Evolutionary conservation across 2,888 invertebrate species (phyloP).

Genomic region (Sarcophaga variegata): DNA sequence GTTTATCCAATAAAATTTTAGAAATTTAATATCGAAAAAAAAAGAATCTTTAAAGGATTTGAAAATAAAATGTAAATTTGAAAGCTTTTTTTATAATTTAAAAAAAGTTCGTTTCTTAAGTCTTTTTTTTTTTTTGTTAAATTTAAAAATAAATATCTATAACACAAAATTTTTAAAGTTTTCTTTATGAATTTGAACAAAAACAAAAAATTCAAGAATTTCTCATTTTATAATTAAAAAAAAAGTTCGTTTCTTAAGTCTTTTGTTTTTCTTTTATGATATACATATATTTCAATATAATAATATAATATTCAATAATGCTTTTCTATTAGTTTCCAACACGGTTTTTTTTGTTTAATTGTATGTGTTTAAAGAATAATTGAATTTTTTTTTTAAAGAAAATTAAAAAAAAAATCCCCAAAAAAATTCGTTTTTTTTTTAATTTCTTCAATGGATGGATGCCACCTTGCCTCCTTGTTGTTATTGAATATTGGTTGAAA

Average conservation of each 20-base stretch:
- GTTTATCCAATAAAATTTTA: background rate
- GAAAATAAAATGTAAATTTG: no score
- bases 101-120: slow-evolving; percentile 16
- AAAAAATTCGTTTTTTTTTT: background rate
- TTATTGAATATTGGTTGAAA: no score
- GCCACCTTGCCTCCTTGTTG: background rate
- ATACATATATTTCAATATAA: no score
- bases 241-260: slow-evolving; percentile 42
- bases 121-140: background rate
- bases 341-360: no score
- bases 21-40: background rate
- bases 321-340: background rate
- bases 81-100: background rate
- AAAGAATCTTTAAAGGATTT: background rate
- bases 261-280: slow-evolving; percentile 3
- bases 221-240: background rate
- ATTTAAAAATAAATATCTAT: no score
- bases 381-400: background rate
- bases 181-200: no score
- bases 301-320: no score
- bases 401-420: background rate
- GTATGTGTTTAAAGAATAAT: background rate
- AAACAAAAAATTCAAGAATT: no score
- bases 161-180: no score
- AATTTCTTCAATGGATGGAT: background rate